A percentile compares a stretch with the other conserved stretches of the same genome.
phyloP scores from a whole-genome alignment of 2,888 invertebrate species.

The Noctua janthe region DNA sequence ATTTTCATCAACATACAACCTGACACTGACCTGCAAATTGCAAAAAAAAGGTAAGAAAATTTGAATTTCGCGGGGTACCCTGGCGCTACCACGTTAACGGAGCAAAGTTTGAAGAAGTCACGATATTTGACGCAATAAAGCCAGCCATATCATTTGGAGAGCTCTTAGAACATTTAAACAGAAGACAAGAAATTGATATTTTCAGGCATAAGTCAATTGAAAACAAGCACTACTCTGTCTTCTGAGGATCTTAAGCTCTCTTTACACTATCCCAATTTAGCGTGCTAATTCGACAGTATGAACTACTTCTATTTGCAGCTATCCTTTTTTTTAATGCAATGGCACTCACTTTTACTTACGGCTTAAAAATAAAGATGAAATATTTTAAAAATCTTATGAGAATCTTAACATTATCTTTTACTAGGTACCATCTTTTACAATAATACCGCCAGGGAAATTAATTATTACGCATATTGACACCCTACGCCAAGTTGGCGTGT shows the following conservation, averaged over 20 bases:
- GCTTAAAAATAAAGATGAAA: conserved; percentile 38
- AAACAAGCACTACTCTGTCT: background rate
- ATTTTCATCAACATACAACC: too few species aligned
- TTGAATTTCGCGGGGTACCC: too few species aligned
- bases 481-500: background rate
- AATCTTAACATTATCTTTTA: background rate
- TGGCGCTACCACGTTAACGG: too few species aligned
- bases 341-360: background rate
- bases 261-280: background rate
- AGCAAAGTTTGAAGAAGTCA: background rate
- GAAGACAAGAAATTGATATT: background rate
- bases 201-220: background rate
- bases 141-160: background rate
- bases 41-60: too few species aligned
- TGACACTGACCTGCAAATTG: too few species aligned
- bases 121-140: background rate
- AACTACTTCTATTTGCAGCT: background rate
- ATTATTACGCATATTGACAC: background rate
- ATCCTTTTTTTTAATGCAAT: background rate
- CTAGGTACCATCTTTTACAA: background rate
- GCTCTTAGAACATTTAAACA: background rate
- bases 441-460: background rate
- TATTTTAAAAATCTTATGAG: conserved; percentile 16
- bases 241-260: background rate
- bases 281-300: background rate